phyloP scores from a whole-genome alignment of 2,888 invertebrate species.

The Dryococelus australis region DNA sequence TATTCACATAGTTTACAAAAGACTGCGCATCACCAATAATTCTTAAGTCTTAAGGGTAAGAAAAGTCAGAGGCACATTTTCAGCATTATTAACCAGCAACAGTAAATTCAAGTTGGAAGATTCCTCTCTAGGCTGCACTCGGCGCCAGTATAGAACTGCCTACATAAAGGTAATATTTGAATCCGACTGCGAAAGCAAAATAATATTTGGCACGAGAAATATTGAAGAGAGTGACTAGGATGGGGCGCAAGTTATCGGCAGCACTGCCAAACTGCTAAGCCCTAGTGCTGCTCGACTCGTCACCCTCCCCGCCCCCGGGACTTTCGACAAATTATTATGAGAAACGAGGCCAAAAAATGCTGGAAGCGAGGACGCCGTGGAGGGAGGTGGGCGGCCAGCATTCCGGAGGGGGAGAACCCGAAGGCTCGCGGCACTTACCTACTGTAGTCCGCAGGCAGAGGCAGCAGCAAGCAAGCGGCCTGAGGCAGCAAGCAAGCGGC shows the following conservation, averaged over 20 bases:
- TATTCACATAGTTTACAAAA: too few relatives aligned
- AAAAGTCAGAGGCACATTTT: too few relatives aligned
- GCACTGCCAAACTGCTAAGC: neutral
- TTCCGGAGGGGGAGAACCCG: constrained; percentile 18
- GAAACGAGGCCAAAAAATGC: constrained; percentile 51
- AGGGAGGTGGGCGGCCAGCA: constrained; percentile 27
- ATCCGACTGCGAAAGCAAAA: neutral
- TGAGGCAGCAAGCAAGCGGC: constrained; percentile 20
- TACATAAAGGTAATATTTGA: too few relatives aligned
- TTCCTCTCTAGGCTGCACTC: too few relatives aligned
- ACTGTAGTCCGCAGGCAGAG: constrained; percentile 20
- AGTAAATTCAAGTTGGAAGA: too few relatives aligned
- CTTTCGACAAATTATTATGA: constrained; percentile 20
- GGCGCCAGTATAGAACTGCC: too few relatives aligned
- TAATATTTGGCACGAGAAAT: neutral
- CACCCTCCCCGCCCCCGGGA: neutral
- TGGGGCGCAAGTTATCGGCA: neutral
- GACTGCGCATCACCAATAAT: too few relatives aligned
- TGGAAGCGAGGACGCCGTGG: constrained; percentile 52
- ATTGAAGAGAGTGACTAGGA: neutral
- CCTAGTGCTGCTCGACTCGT: neutral
- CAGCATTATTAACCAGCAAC: neutral
- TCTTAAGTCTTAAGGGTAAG: too few relatives aligned
- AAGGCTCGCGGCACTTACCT: neutral
- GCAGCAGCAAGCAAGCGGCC: constrained; percentile 4